These are phyloP conservation scores for Agriopis aurantiaria DNA, from an alignment of 2,888 invertebrate species.

Conservation along the genomic window DNA sequence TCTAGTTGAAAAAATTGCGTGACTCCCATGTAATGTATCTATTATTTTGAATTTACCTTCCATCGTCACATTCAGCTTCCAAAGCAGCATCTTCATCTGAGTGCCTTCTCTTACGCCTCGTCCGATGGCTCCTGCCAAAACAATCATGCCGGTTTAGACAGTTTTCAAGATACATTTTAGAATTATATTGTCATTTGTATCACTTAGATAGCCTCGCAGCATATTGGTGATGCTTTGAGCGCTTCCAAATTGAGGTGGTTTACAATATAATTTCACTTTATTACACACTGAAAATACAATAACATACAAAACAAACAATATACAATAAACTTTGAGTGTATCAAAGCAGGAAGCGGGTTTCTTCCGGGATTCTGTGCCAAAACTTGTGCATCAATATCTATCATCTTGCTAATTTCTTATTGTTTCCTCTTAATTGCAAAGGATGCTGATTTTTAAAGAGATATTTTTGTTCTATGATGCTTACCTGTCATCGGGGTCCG, in stretches of 20 bases:
- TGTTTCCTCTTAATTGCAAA: too few relatives aligned
- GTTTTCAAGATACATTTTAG: too few relatives aligned
- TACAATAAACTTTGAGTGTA: too few relatives aligned
- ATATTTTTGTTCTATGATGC: neutral
- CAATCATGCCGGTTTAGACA: neutral
- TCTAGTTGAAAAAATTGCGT: too few relatives aligned
- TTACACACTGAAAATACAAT: too few relatives aligned
- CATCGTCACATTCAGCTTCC: conserved; percentile 54
- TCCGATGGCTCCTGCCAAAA: conserved; percentile 50
- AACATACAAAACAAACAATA: too few relatives aligned
- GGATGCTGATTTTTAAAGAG: neutral
- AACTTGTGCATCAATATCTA: too few relatives aligned
- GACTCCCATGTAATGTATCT: neutral
- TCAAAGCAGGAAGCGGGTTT: too few relatives aligned
- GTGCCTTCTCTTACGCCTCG: conserved; percentile 57
- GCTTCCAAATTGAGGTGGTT: neutral
- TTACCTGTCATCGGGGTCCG: conserved; percentile 40
- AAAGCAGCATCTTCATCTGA: conserved; percentile 55
- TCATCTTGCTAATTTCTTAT: too few relatives aligned
- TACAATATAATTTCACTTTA: too few relatives aligned
- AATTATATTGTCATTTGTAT: neutral
- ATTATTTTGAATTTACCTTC: conserved; percentile 44
- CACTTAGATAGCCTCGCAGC: neutral
- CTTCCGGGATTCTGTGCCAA: too few relatives aligned
- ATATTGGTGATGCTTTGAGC: neutral